These are phyloP conservation scores for Castor canadensis DNA, from an alignment of 2,113 vertebrate genomes.

Conservation along the genomic window DNA sequence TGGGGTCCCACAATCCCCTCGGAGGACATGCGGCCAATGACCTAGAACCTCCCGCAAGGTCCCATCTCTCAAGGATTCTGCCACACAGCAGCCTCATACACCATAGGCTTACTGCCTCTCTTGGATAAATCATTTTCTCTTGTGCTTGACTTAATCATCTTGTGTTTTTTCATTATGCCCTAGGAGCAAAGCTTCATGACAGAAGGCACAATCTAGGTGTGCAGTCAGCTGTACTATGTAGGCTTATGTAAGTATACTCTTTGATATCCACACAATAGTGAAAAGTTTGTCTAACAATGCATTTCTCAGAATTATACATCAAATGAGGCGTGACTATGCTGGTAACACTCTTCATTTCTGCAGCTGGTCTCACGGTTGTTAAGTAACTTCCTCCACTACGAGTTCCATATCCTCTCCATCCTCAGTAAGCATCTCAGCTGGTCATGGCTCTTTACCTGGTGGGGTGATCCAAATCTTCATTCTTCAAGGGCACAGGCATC, in stretches of 20 bases:
- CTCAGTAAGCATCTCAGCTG: not conserved
- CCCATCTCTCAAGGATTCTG: too few species aligned
- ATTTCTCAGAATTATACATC: too few species aligned
- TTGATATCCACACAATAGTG: not conserved
- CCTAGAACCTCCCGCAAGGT: not conserved
- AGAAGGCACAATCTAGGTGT: not conserved
- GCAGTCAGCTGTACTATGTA: not conserved
- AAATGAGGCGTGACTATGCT: too few species aligned
- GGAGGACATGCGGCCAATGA: not conserved
- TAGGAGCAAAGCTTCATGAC: too few species aligned
- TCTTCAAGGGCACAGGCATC: not conserved
- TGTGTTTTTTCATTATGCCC: not conserved
- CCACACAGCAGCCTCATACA: too few species aligned
- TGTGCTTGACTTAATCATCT: not conserved
- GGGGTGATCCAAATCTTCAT: not conserved
- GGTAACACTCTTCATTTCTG: not conserved
- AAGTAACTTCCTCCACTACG: not conserved
- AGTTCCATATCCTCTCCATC: not conserved
- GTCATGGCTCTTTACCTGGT: not conserved
- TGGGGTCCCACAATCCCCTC: not conserved
- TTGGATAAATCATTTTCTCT: not conserved
- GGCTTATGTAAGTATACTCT: not conserved
- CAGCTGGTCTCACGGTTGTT: not conserved
- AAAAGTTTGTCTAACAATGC: not conserved
- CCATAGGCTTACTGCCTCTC: not conserved